These are phyloP conservation scores for Solenopsis fugax DNA, from an alignment of 1,140 invertebrate genomes.

Conservation along the genomic window DNA sequence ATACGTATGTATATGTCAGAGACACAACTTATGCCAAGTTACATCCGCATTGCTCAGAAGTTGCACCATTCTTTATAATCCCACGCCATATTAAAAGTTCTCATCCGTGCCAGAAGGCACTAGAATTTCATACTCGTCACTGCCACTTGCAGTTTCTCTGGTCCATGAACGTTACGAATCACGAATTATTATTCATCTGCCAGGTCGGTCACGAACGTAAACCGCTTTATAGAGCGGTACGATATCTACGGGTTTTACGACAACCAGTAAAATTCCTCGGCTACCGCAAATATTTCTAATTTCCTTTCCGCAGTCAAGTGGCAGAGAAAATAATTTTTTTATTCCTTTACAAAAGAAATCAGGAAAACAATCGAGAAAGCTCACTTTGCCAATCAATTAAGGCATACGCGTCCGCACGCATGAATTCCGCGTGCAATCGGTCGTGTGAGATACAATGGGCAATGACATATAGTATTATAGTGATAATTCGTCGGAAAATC, in stretches of 20 bases:
- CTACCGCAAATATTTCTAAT: conserved; percentile 30
- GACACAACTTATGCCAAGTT: neutral
- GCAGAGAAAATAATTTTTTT: neutral
- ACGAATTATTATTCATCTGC: conserved; percentile 70
- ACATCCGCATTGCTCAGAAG: conserved; percentile 5
- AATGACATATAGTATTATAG: neutral
- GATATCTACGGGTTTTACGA: conserved; percentile 62
- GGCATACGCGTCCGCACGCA: neutral
- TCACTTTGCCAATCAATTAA: neutral
- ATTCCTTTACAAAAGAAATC: neutral
- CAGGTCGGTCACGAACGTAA: conserved; percentile 50
- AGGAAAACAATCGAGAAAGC: conserved; percentile 6
- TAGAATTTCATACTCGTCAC: conserved; percentile 49
- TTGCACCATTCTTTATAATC: conserved; percentile 20
- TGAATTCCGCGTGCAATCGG: neutral
- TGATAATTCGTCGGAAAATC: conserved; percentile 49
- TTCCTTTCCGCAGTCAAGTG: neutral
- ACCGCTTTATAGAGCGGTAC: conserved; percentile 61
- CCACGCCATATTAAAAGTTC: conserved; percentile 53
- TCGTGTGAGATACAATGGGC: neutral
- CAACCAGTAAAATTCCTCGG: conserved; percentile 36
- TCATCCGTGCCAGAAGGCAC: conserved; percentile 31
- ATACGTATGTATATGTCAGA: neutral
- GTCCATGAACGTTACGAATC: conserved; percentile 48
- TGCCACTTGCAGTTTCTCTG: conserved; percentile 50